These are phyloP conservation scores for Hyppa rectilinea DNA, from an alignment of 2,888 invertebrate genomes.

Conservation along the genomic window DNA sequence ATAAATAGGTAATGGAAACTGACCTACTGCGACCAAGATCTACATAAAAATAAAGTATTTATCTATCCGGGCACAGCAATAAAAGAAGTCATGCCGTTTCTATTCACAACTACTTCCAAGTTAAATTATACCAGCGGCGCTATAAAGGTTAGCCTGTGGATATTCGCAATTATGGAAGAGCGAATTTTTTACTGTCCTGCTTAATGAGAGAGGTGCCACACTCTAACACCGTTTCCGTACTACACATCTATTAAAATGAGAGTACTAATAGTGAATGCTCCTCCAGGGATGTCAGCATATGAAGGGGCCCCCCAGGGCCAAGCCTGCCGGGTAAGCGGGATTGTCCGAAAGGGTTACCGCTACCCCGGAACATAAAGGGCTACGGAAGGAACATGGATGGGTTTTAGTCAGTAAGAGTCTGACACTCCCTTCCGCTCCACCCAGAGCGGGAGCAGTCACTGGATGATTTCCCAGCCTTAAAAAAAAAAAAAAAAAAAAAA, in stretches of 20 bases:
- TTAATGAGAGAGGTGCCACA: slow-evolving; percentile 77
- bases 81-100: slow-evolving; percentile 71
- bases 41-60: slow-evolving; percentile 63
- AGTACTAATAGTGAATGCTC: slow-evolving; percentile 70
- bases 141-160: slow-evolving; percentile 75
- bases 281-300: too few relatives aligned
- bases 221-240: slow-evolving; percentile 61
- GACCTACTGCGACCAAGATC: slow-evolving; percentile 34
- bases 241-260: slow-evolving; percentile 67
- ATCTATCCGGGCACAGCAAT: slow-evolving; percentile 65
- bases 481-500: too few relatives aligned
- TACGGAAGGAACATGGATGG: too few relatives aligned
- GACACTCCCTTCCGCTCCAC: too few relatives aligned
- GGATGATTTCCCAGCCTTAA: too few relatives aligned
- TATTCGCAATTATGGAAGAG: slow-evolving; percentile 77
- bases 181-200: slow-evolving; percentile 76
- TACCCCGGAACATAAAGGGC: too few relatives aligned
- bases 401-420: too few relatives aligned
- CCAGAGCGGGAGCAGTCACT: too few relatives aligned
- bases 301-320: too few relatives aligned
- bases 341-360: too few relatives aligned
- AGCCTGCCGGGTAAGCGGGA: too few relatives aligned
- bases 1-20: slow-evolving; percentile 64
- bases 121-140: slow-evolving; percentile 73
- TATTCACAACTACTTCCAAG: slow-evolving; percentile 73